phyloP scores from a whole-genome alignment of 2,888 invertebrate species.

The Erebia palarica region DNA sequence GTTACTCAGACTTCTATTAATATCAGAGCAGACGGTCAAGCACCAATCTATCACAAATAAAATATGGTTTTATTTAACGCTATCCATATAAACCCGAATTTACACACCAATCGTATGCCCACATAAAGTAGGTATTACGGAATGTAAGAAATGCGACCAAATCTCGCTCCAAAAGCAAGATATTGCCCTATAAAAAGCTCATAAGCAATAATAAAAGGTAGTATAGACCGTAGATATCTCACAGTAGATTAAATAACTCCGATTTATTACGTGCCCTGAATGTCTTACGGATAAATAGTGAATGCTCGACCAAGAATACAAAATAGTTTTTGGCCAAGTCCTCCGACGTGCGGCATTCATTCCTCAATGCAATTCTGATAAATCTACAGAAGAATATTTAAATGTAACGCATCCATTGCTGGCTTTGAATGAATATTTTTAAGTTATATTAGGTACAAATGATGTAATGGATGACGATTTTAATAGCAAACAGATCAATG shows the following conservation, averaged over 20 bases:
- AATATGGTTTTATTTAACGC: no score
- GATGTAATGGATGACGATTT: conserved; percentile 9
- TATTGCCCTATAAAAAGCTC: conserved; percentile 35
- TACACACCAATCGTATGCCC: no score
- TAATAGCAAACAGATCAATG: conserved; percentile 16
- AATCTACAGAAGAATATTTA: conserved; percentile 4
- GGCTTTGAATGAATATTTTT: neutral
- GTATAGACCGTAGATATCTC: conserved; percentile 49
- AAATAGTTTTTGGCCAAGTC: conserved; percentile 50
- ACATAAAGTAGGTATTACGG: conserved; percentile 9
- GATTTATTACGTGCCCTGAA: conserved; percentile 72
- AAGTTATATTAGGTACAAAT: neutral
- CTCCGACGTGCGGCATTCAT: conserved; percentile 38
- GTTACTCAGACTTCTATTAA: no score
- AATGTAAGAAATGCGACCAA: conserved; percentile 27
- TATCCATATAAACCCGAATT: no score
- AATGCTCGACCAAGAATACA: conserved; percentile 52
- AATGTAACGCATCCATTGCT: conserved; percentile 23
- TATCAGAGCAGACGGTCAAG: no score
- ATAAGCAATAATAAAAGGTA: conserved; percentile 42
- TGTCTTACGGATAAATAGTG: conserved; percentile 64
- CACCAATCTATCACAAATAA: no score
- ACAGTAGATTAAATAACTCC: conserved; percentile 71
- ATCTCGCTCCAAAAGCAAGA: conserved; percentile 29
- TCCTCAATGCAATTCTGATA: conserved; percentile 31